A percentile compares a stretch with the other conserved stretches of the same genome.
These are phyloP conservation scores for Abrostola tripartita DNA, from an alignment of 2,888 invertebrate species.

Conservation along the genomic window DNA sequence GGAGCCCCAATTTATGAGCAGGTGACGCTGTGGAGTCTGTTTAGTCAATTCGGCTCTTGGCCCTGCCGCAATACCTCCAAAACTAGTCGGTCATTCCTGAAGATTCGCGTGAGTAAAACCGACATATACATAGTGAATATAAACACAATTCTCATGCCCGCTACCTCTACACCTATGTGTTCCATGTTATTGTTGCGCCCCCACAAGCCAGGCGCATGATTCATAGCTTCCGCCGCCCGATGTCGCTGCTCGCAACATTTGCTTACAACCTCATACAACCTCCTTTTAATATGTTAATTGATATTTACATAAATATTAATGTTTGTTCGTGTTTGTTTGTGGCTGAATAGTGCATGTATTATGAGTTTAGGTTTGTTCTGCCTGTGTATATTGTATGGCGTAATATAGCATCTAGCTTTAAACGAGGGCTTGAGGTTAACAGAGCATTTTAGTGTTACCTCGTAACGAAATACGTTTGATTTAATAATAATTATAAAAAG, in stretches of 20 bases:
- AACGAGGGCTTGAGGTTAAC: too few species aligned
- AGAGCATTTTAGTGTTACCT: neutral
- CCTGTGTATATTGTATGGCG: conserved; percentile 1
- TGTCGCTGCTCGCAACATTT: conserved; percentile 50
- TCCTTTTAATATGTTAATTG: conserved; percentile 61
- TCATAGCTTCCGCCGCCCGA: conserved; percentile 55
- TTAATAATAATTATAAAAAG: neutral
- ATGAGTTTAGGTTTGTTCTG: conserved; percentile 2
- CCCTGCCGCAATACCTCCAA: too few species aligned
- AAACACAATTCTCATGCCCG: neutral
- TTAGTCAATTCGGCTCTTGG: too few species aligned
- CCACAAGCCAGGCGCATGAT: conserved; percentile 53
- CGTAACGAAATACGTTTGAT: neutral
- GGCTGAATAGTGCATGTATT: conserved; percentile 40
- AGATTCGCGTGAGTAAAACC: neutral
- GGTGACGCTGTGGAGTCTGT: too few species aligned
- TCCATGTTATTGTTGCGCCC: conserved; percentile 31
- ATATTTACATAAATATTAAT: conserved; percentile 58
- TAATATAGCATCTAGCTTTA: neutral
- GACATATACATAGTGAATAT: neutral
- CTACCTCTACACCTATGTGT: conserved; percentile 16
- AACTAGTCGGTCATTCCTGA: too few species aligned
- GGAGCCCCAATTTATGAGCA: too few species aligned
- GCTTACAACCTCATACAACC: conserved; percentile 42
- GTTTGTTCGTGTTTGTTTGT: conserved; percentile 52